A percentile compares a stretch with the other conserved stretches of the same genome.
phyloP scores from a whole-genome alignment of 2,888 invertebrate species.

The Tridacna crocea region DNA sequence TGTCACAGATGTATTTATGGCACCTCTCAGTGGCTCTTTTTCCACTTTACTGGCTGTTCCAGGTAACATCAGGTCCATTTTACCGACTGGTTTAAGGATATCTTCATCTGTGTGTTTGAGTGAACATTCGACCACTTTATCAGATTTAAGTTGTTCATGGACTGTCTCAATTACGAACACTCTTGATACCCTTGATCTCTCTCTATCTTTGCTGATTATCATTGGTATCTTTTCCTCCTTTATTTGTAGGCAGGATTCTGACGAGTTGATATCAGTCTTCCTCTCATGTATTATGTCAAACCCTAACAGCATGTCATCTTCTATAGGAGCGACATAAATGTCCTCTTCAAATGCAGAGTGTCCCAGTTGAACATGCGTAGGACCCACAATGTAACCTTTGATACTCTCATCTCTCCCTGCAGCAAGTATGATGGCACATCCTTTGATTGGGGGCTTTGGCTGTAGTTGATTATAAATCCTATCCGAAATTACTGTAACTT shows the following conservation, averaged over 20 bases:
- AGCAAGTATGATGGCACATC: too few relatives aligned
- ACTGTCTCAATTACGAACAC: not conserved
- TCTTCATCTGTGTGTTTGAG: too few relatives aligned
- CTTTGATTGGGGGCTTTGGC: too few relatives aligned
- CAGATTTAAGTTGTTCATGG: not conserved
- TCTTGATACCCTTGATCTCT: not conserved
- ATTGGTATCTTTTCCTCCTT: not conserved
- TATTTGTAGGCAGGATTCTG: not conserved
- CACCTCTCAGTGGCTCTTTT: too few relatives aligned
- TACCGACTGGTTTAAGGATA: too few relatives aligned
- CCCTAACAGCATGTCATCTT: not conserved
- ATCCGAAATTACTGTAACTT: too few relatives aligned
- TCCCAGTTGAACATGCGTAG: not conserved
- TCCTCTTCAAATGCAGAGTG: not conserved
- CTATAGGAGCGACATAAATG: not conserved
- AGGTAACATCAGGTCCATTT: too few relatives aligned
- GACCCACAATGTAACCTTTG: not conserved
- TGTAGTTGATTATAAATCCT: too few relatives aligned
- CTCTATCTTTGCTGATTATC: not conserved
- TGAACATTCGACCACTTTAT: too few relatives aligned
- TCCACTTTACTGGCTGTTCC: too few relatives aligned
- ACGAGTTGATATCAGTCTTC: not conserved
- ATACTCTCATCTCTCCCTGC: too few relatives aligned
- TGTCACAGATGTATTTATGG: too few relatives aligned
- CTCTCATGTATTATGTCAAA: not conserved